Conservation (phyloP, 92 coral and sea anemone species). For the Siderastrea siderea region DNA sequence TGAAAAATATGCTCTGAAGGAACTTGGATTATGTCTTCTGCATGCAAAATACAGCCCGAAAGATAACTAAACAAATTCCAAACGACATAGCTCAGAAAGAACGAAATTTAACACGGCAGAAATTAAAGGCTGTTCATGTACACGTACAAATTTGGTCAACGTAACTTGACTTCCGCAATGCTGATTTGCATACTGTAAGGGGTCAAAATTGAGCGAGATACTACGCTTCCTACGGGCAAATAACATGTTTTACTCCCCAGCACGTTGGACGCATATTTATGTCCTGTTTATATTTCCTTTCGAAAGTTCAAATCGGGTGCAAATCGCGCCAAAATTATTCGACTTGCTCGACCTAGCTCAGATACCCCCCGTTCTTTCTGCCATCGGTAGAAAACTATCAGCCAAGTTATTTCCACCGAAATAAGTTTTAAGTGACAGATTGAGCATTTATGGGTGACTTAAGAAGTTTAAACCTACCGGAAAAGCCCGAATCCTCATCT, state of each 20-base stretch:
- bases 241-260: background rate
- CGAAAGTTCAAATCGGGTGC: background rate
- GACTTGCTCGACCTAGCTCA: slow-evolving; percentile 26
- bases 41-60: background rate
- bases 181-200: background rate
- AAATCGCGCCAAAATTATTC: slow-evolving; percentile 37
- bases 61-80: background rate
- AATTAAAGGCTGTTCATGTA: background rate
- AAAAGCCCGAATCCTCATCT: slow-evolving; percentile 98
- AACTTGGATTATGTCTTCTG: too few species aligned
- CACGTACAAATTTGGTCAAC: background rate
- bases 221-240: background rate
- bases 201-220: background rate
- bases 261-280: background rate
- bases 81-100: background rate
- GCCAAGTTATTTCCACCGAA: background rate
- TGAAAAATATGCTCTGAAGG: too few species aligned
- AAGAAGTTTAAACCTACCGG: slow-evolving; percentile 28
- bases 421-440: background rate
- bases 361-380: background rate
- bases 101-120: background rate
- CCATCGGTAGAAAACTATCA: background rate
- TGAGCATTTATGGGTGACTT: background rate
- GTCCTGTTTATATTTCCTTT: background rate
- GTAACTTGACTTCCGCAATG: background rate